Conservation (phyloP, 2,888 invertebrate species). For the Andricus quercusramuli region DNA sequence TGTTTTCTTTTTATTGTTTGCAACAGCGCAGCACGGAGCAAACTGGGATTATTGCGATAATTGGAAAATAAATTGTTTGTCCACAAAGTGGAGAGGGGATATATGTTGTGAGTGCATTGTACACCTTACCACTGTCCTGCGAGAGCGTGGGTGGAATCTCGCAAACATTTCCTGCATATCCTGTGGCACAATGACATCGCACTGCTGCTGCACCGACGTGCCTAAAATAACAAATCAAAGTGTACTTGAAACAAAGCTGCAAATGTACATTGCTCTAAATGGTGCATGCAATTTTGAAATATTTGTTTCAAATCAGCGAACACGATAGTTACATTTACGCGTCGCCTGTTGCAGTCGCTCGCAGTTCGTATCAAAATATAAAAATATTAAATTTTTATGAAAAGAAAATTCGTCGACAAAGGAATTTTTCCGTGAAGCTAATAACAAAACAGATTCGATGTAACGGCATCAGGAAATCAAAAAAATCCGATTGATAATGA, state of each 20-base stretch:
- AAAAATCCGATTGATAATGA: too few species aligned
- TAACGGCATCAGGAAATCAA: too few species aligned
- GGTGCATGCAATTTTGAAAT: not conserved
- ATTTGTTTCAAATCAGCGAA: not conserved
- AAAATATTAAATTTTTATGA: not conserved
- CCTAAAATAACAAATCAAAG: conserved; percentile 78
- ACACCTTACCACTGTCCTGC: conserved; percentile 62
- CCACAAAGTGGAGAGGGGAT: not conserved
- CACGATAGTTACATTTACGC: not conserved
- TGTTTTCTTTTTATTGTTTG: conserved; percentile 13
- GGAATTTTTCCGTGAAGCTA: too few species aligned
- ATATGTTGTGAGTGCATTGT: conserved; percentile 36
- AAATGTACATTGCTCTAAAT: conserved; percentile 25
- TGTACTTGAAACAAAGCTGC: conserved; percentile 15
- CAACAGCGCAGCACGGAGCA: not conserved
- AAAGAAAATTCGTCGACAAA: not conserved
- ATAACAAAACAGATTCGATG: too few species aligned
- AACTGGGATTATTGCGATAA: conserved; percentile 34
- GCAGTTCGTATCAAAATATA: not conserved
- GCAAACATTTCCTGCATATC: conserved; percentile 86
- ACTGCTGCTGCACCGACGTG: conserved; percentile 89
- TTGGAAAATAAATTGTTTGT: conserved; percentile 39
- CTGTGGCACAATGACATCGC: conserved; percentile 85
- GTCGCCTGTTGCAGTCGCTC: not conserved
- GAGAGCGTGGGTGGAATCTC: conserved; percentile 81